Conservation (phyloP, 2,888 invertebrate genomes). For the Nymphalis c-album region DNA sequence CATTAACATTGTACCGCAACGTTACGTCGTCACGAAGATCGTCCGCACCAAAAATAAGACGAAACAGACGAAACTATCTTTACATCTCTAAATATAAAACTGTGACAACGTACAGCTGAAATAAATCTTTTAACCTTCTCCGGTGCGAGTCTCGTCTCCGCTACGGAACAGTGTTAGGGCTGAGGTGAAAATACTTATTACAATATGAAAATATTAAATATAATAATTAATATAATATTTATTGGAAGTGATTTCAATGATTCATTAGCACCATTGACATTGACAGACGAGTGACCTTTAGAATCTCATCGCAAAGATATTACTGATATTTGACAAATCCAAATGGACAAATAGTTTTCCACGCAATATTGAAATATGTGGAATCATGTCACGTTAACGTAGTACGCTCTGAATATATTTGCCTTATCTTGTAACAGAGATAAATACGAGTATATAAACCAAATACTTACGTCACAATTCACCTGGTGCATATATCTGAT, state of each 20-base stretch:
- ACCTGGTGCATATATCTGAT: no score
- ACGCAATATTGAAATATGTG: no score
- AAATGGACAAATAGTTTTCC: not conserved
- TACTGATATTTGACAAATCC: not conserved
- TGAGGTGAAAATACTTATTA: not conserved
- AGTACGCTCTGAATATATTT: conserved; percentile 5
- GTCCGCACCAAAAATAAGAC: conserved; percentile 34
- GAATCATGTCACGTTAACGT: not conserved
- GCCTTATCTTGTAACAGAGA: not conserved
- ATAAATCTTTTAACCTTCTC: conserved; percentile 15
- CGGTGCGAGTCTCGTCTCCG: not conserved
- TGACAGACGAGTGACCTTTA: not conserved
- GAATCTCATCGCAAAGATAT: not conserved
- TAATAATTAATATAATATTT: not conserved
- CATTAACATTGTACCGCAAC: conserved; percentile 18
- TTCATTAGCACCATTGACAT: not conserved
- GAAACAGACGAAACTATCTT: conserved; percentile 29
- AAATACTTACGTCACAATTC: no score
- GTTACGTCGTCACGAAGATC: conserved; percentile 16
- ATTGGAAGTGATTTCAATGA: not conserved
- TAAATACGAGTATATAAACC: not conserved
- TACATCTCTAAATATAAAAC: conserved; percentile 33
- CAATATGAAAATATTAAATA: not conserved
- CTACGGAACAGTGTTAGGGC: not conserved
- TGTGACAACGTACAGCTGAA: conserved; percentile 27